These are phyloP conservation scores for Brenthis ino DNA, from an alignment of 2,888 invertebrate genomes.

Conservation along the genomic window DNA sequence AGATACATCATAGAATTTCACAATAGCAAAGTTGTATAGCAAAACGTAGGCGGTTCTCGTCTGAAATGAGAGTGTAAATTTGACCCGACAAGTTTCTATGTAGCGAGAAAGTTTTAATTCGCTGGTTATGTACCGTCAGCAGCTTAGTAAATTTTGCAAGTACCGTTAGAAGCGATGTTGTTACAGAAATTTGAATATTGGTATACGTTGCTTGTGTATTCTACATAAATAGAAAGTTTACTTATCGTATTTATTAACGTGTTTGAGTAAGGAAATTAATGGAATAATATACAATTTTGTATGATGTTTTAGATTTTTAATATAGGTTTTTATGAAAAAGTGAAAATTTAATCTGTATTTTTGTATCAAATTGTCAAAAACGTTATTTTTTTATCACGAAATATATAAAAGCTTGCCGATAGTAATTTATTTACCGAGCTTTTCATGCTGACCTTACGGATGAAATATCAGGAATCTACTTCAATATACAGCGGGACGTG, in stretches of 20 bases:
- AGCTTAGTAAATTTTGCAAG: slow-evolving; percentile 17
- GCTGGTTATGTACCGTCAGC: slow-evolving; percentile 31
- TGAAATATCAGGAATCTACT: slow-evolving; percentile 32
- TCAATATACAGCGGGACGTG: slow-evolving; percentile 37
- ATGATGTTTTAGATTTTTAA: too few species aligned
- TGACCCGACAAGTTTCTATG: slow-evolving; percentile 28
- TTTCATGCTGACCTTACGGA: slow-evolving; percentile 23
- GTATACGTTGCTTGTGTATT: too few species aligned
- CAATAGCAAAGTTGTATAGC: slow-evolving; percentile 6
- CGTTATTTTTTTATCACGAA: not conserved
- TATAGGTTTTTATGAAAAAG: too few species aligned
- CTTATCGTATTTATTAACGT: too few species aligned
- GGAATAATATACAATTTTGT: too few species aligned
- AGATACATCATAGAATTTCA: too few species aligned
- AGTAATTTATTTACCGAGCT: not conserved
- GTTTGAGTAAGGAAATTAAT: too few species aligned
- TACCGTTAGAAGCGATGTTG: slow-evolving; percentile 2
- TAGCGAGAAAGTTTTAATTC: slow-evolving; percentile 33
- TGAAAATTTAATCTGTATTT: not conserved
- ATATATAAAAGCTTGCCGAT: not conserved
- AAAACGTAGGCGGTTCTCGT: slow-evolving; percentile 17
- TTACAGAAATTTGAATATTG: too few species aligned
- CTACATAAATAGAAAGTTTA: too few species aligned
- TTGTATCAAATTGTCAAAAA: not conserved
- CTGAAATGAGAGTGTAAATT: slow-evolving; percentile 30